These are phyloP conservation scores for Drosophila ambigua DNA, from an alignment of 1,140 invertebrate genomes.

Conservation along the genomic window DNA sequence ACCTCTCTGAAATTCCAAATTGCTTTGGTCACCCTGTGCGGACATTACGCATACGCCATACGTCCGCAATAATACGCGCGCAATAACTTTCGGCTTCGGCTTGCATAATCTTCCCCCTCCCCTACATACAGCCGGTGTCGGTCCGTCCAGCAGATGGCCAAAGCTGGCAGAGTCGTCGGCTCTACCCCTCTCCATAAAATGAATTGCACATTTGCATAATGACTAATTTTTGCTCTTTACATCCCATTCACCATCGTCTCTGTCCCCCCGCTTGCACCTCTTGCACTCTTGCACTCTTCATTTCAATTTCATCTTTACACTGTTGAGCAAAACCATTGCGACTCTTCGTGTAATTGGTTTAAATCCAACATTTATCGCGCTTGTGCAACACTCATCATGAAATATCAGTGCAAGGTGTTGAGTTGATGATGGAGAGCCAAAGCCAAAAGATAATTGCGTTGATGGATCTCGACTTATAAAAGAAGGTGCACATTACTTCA, in stretches of 20 bases:
- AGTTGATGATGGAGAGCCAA: constrained; percentile 2
- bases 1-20: constrained; percentile 26
- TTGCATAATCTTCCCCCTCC: constrained; percentile 68
- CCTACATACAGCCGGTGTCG: background rate
- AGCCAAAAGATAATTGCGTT: background rate
- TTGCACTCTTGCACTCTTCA: constrained; percentile 27
- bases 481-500: constrained; percentile 4
- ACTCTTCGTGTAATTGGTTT: constrained; percentile 57
- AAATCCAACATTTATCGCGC: constrained; percentile 25
- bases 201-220: constrained; percentile 79
- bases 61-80: constrained; percentile 57
- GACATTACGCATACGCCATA: constrained; percentile 75
- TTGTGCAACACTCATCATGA: constrained; percentile 41
- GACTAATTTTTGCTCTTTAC: constrained; percentile 61
- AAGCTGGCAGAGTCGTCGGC: constrained; percentile 37
- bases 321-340: constrained; percentile 45
- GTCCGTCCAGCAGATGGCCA: constrained; percentile 39
- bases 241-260: constrained; percentile 37
- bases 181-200: constrained; percentile 33
- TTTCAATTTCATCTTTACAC: constrained; percentile 48
- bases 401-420: constrained; percentile 12
- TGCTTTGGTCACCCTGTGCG: constrained; percentile 34
- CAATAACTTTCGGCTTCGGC: constrained; percentile 56
- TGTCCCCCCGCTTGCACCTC: constrained; percentile 10
- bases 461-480: constrained; percentile 20